Conservation (phyloP, 2,797 vertebrate species). For the Mus caroli region DNA sequence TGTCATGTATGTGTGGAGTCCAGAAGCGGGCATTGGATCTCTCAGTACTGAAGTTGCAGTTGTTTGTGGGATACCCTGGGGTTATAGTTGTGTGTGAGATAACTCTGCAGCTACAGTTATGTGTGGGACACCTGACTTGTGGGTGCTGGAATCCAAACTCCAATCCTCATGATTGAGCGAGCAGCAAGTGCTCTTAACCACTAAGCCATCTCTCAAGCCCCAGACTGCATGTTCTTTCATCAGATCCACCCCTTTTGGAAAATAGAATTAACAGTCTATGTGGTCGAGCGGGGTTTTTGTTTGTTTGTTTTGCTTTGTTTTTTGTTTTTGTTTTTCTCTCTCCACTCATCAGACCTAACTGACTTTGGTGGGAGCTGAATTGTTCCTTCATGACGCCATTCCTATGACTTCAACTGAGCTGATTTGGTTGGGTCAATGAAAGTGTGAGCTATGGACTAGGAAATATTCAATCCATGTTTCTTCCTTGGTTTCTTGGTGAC, state of each 20-base stretch:
- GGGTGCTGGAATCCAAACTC: background rate
- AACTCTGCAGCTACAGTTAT: background rate
- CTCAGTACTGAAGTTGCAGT: background rate
- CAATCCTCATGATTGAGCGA: background rate
- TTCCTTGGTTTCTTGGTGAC: constrained; percentile 40
- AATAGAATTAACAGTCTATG: background rate
- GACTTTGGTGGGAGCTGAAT: background rate
- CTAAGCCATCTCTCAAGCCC: background rate
- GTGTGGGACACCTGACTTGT: background rate
- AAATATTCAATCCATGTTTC: background rate
- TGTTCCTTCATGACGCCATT: background rate
- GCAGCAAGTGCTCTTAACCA: background rate
- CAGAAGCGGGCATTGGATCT: no score
- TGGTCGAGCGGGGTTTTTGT: background rate
- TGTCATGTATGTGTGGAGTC: background rate
- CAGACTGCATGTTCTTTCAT: constrained; percentile 24
- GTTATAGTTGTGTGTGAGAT: background rate
- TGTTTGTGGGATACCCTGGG: background rate
- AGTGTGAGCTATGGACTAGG: background rate
- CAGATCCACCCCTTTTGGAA: background rate
- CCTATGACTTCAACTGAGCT: no score
- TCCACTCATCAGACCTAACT: background rate
- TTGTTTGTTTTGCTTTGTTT: background rate
- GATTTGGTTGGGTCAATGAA: background rate
- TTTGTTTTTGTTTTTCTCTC: background rate